Conservation (phyloP, 1,140 invertebrate species). For the Drosophila yakuba region DNA sequence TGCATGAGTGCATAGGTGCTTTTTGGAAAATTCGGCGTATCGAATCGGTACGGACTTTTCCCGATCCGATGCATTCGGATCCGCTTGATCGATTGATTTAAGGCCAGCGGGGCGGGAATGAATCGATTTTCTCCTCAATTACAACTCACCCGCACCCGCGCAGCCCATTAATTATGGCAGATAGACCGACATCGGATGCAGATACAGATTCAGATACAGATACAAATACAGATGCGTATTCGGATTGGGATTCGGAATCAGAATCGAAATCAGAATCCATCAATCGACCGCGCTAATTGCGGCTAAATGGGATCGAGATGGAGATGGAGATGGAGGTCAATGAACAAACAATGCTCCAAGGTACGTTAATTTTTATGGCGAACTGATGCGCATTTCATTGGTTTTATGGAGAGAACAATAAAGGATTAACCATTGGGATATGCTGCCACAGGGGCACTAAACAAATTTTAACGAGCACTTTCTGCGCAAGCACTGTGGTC, state of each 20-base stretch:
- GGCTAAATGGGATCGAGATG: constrained; percentile 32
- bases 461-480: constrained; percentile 15
- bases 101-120: constrained; percentile 32
- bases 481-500: constrained; percentile 5
- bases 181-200: constrained; percentile 8
- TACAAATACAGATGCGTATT: not conserved
- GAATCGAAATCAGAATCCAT: constrained; percentile 23
- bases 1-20: constrained; percentile 17
- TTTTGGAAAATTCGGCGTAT: constrained; percentile 19
- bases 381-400: constrained; percentile 8
- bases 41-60: constrained; percentile 1
- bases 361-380: constrained; percentile 26
- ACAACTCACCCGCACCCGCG: constrained; percentile 7
- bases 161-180: constrained; percentile 36
- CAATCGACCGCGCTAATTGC: constrained; percentile 34
- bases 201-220: no score
- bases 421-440: constrained; percentile 10
- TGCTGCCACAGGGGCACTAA: constrained; percentile 14
- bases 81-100: constrained; percentile 25
- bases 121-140: constrained; percentile 35
- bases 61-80: constrained; percentile 12
- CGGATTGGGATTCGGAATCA: not conserved
- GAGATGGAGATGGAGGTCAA: constrained; percentile 38
- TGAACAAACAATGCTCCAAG: constrained; percentile 35
- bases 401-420: not conserved